These are phyloP conservation scores for Lota lota DNA, from an alignment of 2,113 vertebrate species.

Conservation along the genomic window DNA sequence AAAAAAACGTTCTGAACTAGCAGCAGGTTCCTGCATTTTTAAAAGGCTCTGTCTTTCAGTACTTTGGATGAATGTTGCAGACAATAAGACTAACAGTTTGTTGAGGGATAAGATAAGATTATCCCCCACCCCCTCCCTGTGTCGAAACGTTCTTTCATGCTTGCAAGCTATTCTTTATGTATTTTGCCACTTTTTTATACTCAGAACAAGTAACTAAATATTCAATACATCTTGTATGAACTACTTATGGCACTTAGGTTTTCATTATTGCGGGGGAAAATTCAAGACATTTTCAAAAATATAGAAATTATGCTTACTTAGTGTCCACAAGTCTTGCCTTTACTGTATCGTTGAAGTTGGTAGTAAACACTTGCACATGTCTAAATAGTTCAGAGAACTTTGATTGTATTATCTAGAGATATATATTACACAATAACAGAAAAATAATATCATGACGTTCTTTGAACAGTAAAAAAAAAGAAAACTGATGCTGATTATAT, in stretches of 20 bases:
- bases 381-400: constrained; percentile 75
- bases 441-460: constrained; percentile 71
- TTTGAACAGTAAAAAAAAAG: constrained; percentile 59
- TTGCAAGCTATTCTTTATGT: constrained; percentile 69
- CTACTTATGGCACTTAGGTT: constrained; percentile 78
- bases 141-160: constrained; percentile 66
- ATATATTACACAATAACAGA: constrained; percentile 76
- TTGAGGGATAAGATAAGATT: too few species aligned
- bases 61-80: too few species aligned
- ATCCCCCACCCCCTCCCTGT: constrained; percentile 54
- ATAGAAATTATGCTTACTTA: constrained; percentile 70
- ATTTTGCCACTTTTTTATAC: constrained; percentile 72
- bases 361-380: constrained; percentile 81
- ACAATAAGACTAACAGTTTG: too few species aligned
- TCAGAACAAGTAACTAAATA: constrained; percentile 66
- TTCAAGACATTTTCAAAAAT: constrained; percentile 63
- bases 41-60: too few species aligned
- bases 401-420: constrained; percentile 77
- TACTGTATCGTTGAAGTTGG: constrained; percentile 74
- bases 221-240: constrained; percentile 74
- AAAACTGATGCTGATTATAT: constrained; percentile 73
- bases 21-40: too few species aligned
- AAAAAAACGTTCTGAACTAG: too few species aligned
- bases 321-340: constrained; percentile 76
- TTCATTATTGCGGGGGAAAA: constrained; percentile 64